Base-by-base conservation (phyloP, 2,113 vertebrate genomes). In the Acinonyx jubatus region DNA sequence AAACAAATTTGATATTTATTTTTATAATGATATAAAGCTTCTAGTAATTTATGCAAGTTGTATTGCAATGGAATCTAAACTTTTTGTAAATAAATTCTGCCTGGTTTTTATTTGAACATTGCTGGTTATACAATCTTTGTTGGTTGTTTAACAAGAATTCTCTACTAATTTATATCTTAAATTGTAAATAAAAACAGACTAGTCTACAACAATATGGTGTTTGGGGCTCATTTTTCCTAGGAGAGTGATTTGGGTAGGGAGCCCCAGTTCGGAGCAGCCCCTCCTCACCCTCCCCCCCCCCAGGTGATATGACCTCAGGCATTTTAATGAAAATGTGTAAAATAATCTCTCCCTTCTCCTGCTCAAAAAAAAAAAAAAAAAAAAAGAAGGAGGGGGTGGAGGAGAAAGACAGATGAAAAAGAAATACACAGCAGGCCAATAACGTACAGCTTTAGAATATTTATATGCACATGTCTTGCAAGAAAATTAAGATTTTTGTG, bases 1-100 rank as follows among this genome's bases (percentile, higher is more conserved):
- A 99, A 99, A 99, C 98, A 99, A 99, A 99, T 99, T 99, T 99
- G 99, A 99, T 99, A 99, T 99, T 99, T 99, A 99, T 99, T 99
- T 99, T 99, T 99, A 99, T 99, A 99, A 99, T 96, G 98, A 99
- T 98, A 99, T 99, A 99, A 99, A 99, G 99, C 99, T 99, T 99
- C 99, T 99, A 99, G 99, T 99, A 99, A 99, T 99, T 99, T 99
- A 99, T 99, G 99, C 99, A 99, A 99, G 99, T 99, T 99, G 99
- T 99, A 99, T 99, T 99, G 99, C 99, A 99, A 99, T 98, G 99
- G 98, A 99, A 99, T 99, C 98, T 98, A 99, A 99, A 99, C 98
- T 98, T 99, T 99, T 99, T 99, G 99, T 99, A 99, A 99, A 99
- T 99, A 99, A 99, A 99, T 99, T 98, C 99, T 99, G 99, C 99